Percentiles rank a stretch among this genome's conserved stretches.
These are phyloP conservation scores for Corydoras sp. DNA, from an alignment of 2,113 vertebrate species.

Conservation along the genomic window DNA sequence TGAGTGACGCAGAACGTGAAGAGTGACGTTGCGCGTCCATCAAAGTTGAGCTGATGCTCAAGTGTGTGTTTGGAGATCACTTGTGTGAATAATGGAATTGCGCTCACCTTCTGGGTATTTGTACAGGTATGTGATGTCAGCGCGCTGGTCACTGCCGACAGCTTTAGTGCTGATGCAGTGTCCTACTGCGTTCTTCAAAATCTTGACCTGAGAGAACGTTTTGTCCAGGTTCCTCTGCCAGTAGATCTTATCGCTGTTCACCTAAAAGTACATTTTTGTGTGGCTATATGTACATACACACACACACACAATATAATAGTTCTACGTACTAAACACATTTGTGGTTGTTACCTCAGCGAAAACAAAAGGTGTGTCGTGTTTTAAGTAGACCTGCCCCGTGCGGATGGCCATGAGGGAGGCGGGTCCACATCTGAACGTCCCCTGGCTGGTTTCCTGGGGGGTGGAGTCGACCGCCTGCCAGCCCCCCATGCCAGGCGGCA, in stretches of 20 bases:
- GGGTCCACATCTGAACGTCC: conserved; percentile 81
- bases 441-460: conserved; percentile 85
- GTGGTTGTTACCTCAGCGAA: conserved; percentile 76
- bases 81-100: not conserved
- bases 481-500: conserved; percentile 69
- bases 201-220: conserved; percentile 69
- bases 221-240: conserved; percentile 74
- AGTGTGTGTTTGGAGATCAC: not conserved
- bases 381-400: conserved; percentile 78
- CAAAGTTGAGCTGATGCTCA: not conserved
- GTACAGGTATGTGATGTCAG: conserved; percentile 76
- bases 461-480: conserved; percentile 82
- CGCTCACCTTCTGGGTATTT: conserved; percentile 67
- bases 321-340: conserved; percentile 47
- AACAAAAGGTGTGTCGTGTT: conserved; percentile 78
- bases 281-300: no score
- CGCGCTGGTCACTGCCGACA: conserved; percentile 66
- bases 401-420: conserved; percentile 79
- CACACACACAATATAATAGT: no score
- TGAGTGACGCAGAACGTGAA: conserved; percentile 39
- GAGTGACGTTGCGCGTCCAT: not conserved
- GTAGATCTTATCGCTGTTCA: conserved; percentile 88
- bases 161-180: conserved; percentile 79
- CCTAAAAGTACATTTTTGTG: conserved; percentile 31
- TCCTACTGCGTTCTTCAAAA: conserved; percentile 75